phyloP scores from a whole-genome alignment of 2,113 vertebrate genomes.

The Oophaga pumilio region DNA sequence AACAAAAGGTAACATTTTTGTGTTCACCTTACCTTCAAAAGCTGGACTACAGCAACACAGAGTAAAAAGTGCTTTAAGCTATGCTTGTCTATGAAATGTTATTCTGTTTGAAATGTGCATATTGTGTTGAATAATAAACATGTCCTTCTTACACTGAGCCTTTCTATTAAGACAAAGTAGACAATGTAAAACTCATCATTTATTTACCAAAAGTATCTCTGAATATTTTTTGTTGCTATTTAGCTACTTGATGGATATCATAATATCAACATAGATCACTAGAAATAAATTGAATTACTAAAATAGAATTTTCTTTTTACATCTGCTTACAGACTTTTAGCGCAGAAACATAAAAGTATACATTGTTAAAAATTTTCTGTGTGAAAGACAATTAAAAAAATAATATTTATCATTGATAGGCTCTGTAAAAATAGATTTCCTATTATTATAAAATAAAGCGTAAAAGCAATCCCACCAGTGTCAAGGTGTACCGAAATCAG shows the following conservation, averaged over 20 bases:
- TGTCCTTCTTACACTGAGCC: slow-evolving; percentile 37
- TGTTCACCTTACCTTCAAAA: slow-evolving; percentile 67
- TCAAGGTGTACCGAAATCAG: too few relatives aligned
- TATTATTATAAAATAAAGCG: too few relatives aligned
- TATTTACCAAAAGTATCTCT: slow-evolving; percentile 32
- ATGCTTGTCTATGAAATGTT: slow-evolving; percentile 59
- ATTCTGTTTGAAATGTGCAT: slow-evolving; percentile 60
- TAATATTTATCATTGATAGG: background rate
- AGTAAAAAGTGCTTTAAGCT: slow-evolving; percentile 53
- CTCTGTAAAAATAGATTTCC: too few relatives aligned
- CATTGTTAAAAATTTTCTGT: background rate
- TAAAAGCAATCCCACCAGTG: too few relatives aligned
- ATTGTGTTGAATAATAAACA: slow-evolving; percentile 63
- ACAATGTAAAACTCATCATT: slow-evolving; percentile 30
- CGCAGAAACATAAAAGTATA: background rate
- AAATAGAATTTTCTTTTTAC: background rate
- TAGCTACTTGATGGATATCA: slow-evolving; percentile 4
- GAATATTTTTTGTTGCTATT: slow-evolving; percentile 18
- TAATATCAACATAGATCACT: slow-evolving; percentile 17
- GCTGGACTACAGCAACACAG: slow-evolving; percentile 57
- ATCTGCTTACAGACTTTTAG: background rate
- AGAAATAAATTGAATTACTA: slow-evolving; percentile 17
- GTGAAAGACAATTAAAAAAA: background rate
- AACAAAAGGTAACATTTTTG: slow-evolving; percentile 67
- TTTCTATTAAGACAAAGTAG: slow-evolving; percentile 31